These are phyloP conservation scores for Anolis carolinensis DNA, from an alignment of 2,113 vertebrate species.

Conservation along the genomic window DNA sequence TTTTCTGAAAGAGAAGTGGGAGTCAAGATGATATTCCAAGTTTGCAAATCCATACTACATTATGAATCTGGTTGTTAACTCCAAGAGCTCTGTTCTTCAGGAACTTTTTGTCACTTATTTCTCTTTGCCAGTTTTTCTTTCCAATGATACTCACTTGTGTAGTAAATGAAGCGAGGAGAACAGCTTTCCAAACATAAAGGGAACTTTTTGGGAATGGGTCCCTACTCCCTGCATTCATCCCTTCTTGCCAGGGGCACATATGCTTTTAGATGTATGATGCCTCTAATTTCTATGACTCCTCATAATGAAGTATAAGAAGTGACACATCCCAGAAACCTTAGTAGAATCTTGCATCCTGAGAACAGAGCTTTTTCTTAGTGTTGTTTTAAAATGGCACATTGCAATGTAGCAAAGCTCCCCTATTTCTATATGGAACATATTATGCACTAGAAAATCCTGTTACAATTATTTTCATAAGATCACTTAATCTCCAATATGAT, in stretches of 20 bases:
- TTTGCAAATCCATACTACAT: not conserved
- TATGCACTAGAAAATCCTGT: too few species aligned
- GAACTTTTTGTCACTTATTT: too few species aligned
- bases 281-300: not conserved
- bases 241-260: not conserved
- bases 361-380: not conserved
- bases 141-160: too few species aligned
- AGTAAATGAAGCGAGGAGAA: too few species aligned
- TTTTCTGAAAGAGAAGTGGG: not conserved
- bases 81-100: too few species aligned
- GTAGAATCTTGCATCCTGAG: not conserved
- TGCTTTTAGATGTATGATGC: not conserved
- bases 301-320: not conserved
- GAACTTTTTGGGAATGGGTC: too few species aligned
- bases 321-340: not conserved
- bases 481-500: too few species aligned
- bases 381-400: not conserved
- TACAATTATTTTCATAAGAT: too few species aligned
- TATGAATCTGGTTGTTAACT: not conserved
- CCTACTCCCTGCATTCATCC: not conserved
- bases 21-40: not conserved
- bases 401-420: too few species aligned
- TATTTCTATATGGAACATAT: not conserved
- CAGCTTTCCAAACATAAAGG: too few species aligned
- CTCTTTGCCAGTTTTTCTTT: too few species aligned